Base-by-base conservation (phyloP, 2,113 vertebrate genomes). In the Lamprotornis superbus region DNA sequence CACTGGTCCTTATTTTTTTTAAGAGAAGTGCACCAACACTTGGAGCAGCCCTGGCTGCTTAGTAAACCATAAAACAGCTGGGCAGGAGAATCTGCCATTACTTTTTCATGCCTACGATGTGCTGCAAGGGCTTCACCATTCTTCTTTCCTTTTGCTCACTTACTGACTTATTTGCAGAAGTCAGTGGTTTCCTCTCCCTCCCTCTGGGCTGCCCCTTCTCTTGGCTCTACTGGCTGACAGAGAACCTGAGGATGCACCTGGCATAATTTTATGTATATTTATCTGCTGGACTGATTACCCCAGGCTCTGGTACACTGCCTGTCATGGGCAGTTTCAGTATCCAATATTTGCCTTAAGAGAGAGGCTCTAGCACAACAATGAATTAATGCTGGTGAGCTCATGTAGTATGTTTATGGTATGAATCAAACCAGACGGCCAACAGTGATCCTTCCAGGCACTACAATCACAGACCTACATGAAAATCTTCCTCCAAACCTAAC, bases 281-380 rank as follows among this genome's bases (percentile, higher is more conserved):
- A 70, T n/a, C 27, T 87, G 64, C 68, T 59, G 42, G 21, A 89
- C 19, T 9, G 0, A 88, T 57, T 65, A 70, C 21, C 30, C 28
- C 2, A 4, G 55, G 39, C 23, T 81, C 63, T 4, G 2, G n/a
- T 64, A 39, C 21, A 4, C 42, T 86, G 85, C 37, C 79, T 73
- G 71, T 47, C 85, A 81, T 8, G 35, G 61, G 31, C 37, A 61
- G 19, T 46, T 49, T 56, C 63, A 50, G n/a, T 28, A 57, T 52
- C 39, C 42, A 70, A 12, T 14, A 11, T 78, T 56, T 76, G 67
- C 65, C 49, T 40, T 63, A 24, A 30, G 44, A 83, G 18, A 75
- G 40, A 77, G 19, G 12, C 28, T 70, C 59, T 30, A 57, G 14
- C 10, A 49, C 35, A 67, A 74, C 0, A 0, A 61, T 12, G 11